Evolutionary conservation across 2,888 invertebrate genomes (phyloP), one percentile per base, ranked within the genome.

Genomic region (Kuschelorhynchus macadamiae): DNA sequence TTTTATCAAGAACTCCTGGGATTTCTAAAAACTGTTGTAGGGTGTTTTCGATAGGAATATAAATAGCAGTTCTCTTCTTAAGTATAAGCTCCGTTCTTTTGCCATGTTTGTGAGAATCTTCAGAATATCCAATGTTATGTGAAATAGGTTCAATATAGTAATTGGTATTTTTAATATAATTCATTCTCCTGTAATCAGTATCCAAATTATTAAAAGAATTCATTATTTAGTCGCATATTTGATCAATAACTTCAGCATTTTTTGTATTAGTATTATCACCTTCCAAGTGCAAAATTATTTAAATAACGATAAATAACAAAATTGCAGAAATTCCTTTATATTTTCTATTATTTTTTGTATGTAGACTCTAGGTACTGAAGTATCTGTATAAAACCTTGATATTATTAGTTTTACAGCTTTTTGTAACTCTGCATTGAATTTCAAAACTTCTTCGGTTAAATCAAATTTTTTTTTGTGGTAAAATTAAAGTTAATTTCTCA

Each of bases 121-220:
- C 11, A 39, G 42, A 20, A 12, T 18, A 17, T 8, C 61, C 61
- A 32, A 67, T 14, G 2, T 1, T 49, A 30, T 39, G 52, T 4
- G 25, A 14, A 14, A 42, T 12, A 9, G 61, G 56, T 2, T n/a
- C 39, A 17, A 66, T 47, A 2, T 47, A 33, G 55, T 11, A 25
- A 12, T 20, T 8, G 33, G 21, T 32, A 3, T 61, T 57, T 62
- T 62, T 21, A 20, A 67, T 50, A 50, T 41, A 56, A 5, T 50
- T 12, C 5, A 57, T 36, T n/a, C 62, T 12, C 25, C 44, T 67
- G n/a, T 62, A 62, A 42, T 67, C 62, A 9, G 67, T 62, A n/a
- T 67, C 32, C 12, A 39, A n/a, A 33, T 33, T n/a, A n/a, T n/a
- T n/a, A n/a, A n/a, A n/a, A n/a, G n/a, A n/a, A n/a, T n/a, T n/a